phyloP scores from a whole-genome alignment of 1,140 invertebrate species.

The Sycophaga agraensis region DNA sequence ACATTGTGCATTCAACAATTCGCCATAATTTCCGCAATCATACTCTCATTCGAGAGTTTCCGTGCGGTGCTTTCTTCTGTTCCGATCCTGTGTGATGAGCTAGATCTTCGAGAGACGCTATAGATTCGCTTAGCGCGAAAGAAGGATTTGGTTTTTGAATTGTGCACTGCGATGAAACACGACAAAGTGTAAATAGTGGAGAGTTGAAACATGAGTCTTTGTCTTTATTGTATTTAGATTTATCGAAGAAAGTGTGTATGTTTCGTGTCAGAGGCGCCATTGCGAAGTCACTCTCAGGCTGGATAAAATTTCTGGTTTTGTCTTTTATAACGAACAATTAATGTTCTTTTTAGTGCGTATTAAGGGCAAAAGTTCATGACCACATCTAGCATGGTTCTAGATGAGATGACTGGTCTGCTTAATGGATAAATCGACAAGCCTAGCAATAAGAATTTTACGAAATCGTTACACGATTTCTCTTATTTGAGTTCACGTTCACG shows the following conservation, averaged over 20 bases:
- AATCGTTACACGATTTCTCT: conserved; percentile 10
- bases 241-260: conserved; percentile 15
- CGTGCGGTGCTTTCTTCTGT: neutral
- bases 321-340: neutral
- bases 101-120: conserved; percentile 2
- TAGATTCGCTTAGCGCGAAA: conserved; percentile 5
- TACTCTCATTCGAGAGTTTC: neutral
- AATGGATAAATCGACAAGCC: conserved; percentile 7
- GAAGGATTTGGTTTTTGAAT: neutral
- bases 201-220: conserved; percentile 16
- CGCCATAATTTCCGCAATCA: too few relatives aligned
- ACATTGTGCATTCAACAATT: neutral
- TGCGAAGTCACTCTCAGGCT: neutral
- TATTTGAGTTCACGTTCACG: conserved; percentile 1
- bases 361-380: neutral
- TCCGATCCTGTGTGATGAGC: neutral
- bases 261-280: conserved; percentile 14
- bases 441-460: conserved; percentile 18
- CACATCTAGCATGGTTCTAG: conserved; percentile 2
- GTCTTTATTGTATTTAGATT: conserved; percentile 23
- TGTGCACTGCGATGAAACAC: conserved; percentile 6
- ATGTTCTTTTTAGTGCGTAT: conserved; percentile 2
- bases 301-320: conserved; percentile 11
- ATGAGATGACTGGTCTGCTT: neutral
- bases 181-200: conserved; percentile 17